Percentiles rank a stretch among this genome's conserved stretches.
Evolutionary conservation across 2,113 vertebrate species (phyloP).

Genomic region (Chunga burmeisteri): DNA sequence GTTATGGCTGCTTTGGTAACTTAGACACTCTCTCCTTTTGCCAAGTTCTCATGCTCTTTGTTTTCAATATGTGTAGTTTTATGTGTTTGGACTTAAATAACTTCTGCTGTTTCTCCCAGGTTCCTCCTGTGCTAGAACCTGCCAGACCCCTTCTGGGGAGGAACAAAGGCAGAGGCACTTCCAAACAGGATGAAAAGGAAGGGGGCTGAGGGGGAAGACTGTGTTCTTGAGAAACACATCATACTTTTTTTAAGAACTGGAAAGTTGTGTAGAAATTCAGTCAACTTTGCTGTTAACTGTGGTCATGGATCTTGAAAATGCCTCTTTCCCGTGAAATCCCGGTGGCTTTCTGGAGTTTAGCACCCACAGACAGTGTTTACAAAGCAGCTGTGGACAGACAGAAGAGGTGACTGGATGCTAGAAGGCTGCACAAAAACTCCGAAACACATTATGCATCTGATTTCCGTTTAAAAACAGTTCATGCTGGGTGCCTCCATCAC

Average conservation of each 20-base stretch:
- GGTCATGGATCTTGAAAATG: neutral
- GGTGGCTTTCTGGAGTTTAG: neutral
- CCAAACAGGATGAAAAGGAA: neutral
- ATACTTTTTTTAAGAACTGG: neutral
- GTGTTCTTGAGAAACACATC: neutral
- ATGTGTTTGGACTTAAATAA: neutral
- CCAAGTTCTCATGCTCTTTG: slow-evolving; percentile 41
- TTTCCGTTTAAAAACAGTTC: neutral
- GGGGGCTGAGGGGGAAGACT: too few species aligned
- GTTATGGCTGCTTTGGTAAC: neutral
- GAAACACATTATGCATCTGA: neutral
- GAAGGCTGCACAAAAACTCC: neutral
- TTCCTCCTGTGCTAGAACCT: slow-evolving; percentile 11
- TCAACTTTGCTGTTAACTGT: neutral
- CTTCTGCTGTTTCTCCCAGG: neutral
- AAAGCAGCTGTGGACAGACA: rapidly evolving
- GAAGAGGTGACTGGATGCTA: neutral
- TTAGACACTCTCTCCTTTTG: neutral
- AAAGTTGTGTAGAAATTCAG: neutral
- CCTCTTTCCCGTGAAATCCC: neutral
- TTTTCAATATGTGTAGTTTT: neutral
- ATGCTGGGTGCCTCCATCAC: neutral
- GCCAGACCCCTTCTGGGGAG: neutral
- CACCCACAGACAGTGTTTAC: neutral
- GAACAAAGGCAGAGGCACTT: neutral